Evolutionary conservation across 2,113 vertebrate genomes (phyloP), one percentile per base, ranked within the genome.

Genomic region (Peucedramus taeniatus): DNA sequence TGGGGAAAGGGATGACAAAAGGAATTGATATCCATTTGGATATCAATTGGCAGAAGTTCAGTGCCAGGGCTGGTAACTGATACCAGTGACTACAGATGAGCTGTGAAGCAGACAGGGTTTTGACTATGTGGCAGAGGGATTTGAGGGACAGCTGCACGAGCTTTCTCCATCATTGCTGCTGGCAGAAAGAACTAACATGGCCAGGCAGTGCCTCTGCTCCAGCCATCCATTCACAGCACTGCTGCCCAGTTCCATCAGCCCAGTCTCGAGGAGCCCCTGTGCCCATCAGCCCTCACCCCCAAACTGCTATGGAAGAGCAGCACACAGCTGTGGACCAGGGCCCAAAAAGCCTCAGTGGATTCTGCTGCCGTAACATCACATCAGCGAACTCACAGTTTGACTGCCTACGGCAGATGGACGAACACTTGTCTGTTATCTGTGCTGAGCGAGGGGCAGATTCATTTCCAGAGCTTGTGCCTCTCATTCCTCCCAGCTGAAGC

Each of bases 391-490:
- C 97, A 96, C 97, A 97, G 98, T 97, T 95, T 97, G 98, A 98
- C 98, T 97, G 98, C 98, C 98, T 75, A 96, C 50, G 75, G 98
- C 98, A 99, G 98, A 98, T 98, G 98, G 98, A 99, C 96, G 97
- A 99, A 99, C 98, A 99, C 98, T 99, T 98, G 98, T 98, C 98
- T 57, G 96, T 97, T 98, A 98, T 98, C 98, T 97, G 98, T 98
- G 95, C 94, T 75, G 42, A 28, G 78, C 18, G 19, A 97, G 97
- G 94, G 93, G 95, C 97, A 98, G 98, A 99, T 99, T 99, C 98
- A 99, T 98, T 98, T 98, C 97, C 96, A 97, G 94, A 96, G 97
- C 96, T 96, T 97, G 95, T 88, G 97, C 98, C 97, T 98, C 97
- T 98, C 96, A 98, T 99, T 98, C 97, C 97, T 99, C 98, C 98